Conservation (phyloP, 2,888 invertebrate species). For the Petrolisthes cinctipes region DNA sequence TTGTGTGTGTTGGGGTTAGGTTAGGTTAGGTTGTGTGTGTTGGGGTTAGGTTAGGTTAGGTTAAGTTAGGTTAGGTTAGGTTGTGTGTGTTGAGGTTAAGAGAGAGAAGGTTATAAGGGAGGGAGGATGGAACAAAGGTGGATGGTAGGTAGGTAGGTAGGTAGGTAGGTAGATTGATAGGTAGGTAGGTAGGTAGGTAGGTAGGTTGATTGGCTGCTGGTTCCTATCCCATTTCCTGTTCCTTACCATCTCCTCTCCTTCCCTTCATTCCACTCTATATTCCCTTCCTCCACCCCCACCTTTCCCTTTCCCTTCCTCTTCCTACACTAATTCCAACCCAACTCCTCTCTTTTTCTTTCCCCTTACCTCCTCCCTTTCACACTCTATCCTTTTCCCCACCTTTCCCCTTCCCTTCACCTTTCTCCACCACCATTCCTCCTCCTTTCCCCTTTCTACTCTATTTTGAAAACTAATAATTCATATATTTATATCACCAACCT, state of each 20-base stretch:
- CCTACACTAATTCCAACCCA: neutral
- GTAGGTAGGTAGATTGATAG: no score
- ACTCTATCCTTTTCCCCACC: slow-evolving; percentile 16
- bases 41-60: neutral
- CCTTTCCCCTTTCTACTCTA: no score
- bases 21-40: neutral
- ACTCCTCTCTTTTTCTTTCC: neutral
- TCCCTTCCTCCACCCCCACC: no score
- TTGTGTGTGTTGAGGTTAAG: neutral
- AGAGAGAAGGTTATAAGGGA: neutral
- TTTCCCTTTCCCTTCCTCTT: neutral
- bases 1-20: neutral
- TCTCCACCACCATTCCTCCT: no score
- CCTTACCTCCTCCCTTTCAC: neutral
- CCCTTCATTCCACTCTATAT: neutral
- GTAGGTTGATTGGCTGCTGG: no score
- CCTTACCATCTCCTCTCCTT: no score
- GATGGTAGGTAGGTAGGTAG: no score
- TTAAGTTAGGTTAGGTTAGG: neutral
- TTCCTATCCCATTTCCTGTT: no score
- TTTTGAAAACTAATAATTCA: no score
- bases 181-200: no score
- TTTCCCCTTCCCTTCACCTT: neutral
- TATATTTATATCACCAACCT: no score
- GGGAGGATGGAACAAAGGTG: no score